These are phyloP conservation scores for Nephotettix cincticeps DNA, from an alignment of 1,140 invertebrate genomes.

Conservation along the genomic window DNA sequence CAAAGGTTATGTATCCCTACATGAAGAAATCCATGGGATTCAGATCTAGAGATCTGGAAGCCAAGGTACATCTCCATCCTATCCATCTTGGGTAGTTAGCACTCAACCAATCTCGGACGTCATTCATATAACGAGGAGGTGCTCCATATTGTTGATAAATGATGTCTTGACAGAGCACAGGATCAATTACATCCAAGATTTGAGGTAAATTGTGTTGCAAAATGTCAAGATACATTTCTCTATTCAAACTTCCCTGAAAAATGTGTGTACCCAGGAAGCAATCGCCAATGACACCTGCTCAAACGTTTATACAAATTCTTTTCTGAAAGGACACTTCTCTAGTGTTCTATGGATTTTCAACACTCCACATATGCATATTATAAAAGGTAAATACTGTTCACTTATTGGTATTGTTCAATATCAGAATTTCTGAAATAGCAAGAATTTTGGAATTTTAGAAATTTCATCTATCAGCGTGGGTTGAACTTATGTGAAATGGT, in stretches of 20 bases:
- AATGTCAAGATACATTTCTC: constrained; percentile 42
- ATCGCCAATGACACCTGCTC: constrained; percentile 43
- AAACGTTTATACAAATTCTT: constrained; percentile 45
- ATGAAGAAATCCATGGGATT: constrained; percentile 41
- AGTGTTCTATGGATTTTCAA: constrained; percentile 44
- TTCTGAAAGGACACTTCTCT: constrained; percentile 42
- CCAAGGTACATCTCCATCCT: constrained; percentile 41
- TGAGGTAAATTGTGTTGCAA: constrained; percentile 40
- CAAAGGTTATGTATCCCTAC: neutral
- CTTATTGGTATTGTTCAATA: neutral
- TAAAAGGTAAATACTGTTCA: constrained; percentile 44
- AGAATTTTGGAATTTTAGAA: neutral
- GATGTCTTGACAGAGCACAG: constrained; percentile 30
- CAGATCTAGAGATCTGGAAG: constrained; percentile 43
- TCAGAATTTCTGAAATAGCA: neutral
- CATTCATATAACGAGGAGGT: constrained; percentile 39
- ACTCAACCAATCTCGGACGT: constrained; percentile 29
- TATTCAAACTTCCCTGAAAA: constrained; percentile 34
- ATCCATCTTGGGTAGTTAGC: constrained; percentile 23
- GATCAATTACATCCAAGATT: constrained; percentile 39
- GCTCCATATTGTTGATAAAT: constrained; percentile 40
- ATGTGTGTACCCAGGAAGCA: neutral
- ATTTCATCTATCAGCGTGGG: neutral
- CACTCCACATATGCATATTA: constrained; percentile 46
- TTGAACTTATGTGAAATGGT: neutral